A percentile compares a stretch with the other conserved stretches of the same genome.
phyloP scores from a whole-genome alignment of 2,113 vertebrate genomes.

The Egretta garzetta region DNA sequence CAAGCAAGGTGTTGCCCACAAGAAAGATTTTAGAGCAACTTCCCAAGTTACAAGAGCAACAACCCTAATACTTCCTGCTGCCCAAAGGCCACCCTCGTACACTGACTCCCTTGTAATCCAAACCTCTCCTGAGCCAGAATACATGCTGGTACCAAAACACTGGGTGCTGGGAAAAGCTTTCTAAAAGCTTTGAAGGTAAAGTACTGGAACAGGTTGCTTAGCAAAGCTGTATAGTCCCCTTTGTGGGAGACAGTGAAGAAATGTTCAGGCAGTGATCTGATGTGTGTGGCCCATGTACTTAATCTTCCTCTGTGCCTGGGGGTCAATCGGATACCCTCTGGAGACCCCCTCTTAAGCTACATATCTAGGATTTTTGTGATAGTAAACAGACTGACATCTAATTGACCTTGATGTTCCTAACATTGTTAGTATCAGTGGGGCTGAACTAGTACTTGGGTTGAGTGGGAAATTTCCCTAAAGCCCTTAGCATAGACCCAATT shows the following conservation, averaged over 20 bases:
- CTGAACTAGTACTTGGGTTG: not conserved
- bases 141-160: not conserved
- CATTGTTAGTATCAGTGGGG: not conserved
- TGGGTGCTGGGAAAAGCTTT: not conserved
- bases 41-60: not conserved
- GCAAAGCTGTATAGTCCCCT: not conserved
- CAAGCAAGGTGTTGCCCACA: not conserved
- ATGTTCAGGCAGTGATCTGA: not conserved
- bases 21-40: not conserved
- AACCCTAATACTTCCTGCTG: not conserved
- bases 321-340: not conserved
- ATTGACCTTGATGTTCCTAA: not conserved
- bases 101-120: not conserved
- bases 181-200: not conserved
- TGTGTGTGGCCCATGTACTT: not conserved
- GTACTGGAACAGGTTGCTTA: not conserved
- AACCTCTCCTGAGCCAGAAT: not conserved
- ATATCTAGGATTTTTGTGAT: not conserved
- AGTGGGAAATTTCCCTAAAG: not conserved
- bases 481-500: not conserved
- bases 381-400: not conserved
- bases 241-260: not conserved
- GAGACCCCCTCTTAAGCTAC: not conserved
- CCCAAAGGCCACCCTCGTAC: not conserved
- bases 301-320: accelerated